phyloP scores from a whole-genome alignment of 2,888 invertebrate genomes.

The Heterodera filipjevi region DNA sequence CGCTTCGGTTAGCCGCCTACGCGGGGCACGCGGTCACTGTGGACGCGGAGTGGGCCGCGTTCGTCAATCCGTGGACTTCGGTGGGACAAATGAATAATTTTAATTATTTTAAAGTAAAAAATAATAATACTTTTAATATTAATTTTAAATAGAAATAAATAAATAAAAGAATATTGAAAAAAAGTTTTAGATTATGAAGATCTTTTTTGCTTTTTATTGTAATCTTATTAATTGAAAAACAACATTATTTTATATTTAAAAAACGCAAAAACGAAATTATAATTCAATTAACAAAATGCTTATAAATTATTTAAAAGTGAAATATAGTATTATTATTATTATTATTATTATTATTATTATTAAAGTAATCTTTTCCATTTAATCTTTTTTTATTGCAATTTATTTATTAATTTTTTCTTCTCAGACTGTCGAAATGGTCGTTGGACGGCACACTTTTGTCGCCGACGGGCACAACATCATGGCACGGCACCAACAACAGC shows the following conservation, averaged over 20 bases:
- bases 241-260: no score
- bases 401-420: neutral
- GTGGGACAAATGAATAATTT: neutral
- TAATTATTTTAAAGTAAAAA: neutral
- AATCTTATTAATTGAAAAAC: no score
- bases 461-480: neutral
- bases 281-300: no score
- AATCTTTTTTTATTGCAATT: neutral
- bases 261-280: no score
- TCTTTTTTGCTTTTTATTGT: no score
- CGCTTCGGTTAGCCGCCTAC: conserved; percentile 58
- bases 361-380: no score
- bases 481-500: neutral
- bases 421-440: conserved; percentile 15
- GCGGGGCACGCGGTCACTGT: conserved; percentile 70
- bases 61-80: conserved; percentile 89
- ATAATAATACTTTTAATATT: neutral
- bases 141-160: no score
- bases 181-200: no score
- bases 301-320: no score
- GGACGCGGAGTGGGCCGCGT: conserved; percentile 82
- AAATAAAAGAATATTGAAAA: no score
- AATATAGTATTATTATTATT: no score
- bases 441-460: conserved; percentile 23
- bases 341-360: no score